phyloP scores from a whole-genome alignment of 2,888 invertebrate genomes.

The Cephus pulcher region DNA sequence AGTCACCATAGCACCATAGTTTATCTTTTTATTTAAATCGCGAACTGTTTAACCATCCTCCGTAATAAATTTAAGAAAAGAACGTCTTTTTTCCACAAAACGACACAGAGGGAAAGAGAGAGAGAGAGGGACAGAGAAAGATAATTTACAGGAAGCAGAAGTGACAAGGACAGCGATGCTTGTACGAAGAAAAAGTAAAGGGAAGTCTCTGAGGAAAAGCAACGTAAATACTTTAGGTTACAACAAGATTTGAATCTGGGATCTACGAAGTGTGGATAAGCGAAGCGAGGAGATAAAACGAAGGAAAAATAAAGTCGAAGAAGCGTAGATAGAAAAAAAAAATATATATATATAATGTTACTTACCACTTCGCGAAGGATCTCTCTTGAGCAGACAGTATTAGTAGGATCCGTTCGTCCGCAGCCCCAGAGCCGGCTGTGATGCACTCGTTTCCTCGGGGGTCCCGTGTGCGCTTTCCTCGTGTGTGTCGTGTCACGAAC shows the following conservation, averaged over 20 bases:
- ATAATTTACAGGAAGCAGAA: background rate
- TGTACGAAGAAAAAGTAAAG: background rate
- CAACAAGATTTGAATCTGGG: background rate
- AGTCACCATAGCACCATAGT: background rate
- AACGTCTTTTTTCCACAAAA: background rate
- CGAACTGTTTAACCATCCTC: background rate
- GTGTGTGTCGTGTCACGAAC: constrained; percentile 54
- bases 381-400: background rate
- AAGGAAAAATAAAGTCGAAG: background rate
- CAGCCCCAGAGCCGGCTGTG: constrained; percentile 8
- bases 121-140: background rate
- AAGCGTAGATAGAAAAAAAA: background rate
- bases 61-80: background rate
- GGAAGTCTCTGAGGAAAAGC: background rate
- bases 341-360: background rate
- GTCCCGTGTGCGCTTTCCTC: constrained; percentile 22
- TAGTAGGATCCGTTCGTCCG: constrained; percentile 3
- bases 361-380: background rate
- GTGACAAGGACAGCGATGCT: background rate
- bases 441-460: constrained; percentile 6
- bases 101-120: background rate
- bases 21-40: background rate
- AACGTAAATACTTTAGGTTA: background rate
- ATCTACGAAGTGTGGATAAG: background rate
- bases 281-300: background rate